phyloP scores from a whole-genome alignment of 2,113 vertebrate species.

The Protomyctophum bolini region DNA sequence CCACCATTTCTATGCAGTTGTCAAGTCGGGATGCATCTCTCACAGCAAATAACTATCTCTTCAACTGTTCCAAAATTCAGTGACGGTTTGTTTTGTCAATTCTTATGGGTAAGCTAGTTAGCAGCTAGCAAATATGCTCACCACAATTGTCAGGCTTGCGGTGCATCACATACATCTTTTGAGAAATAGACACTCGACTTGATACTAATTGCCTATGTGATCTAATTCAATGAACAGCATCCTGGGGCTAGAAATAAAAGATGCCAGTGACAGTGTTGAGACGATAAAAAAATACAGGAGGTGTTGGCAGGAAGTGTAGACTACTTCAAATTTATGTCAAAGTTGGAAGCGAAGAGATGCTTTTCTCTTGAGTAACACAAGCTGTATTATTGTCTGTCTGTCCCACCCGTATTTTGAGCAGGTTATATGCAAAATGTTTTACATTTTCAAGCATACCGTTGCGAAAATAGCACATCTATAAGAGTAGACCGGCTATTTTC shows the following conservation, averaged over 20 bases:
- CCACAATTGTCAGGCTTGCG: no score
- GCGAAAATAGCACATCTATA: no score
- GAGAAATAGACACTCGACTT: neutral
- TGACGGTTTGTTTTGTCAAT: no score
- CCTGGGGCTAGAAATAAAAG: neutral
- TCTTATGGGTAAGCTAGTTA: no score
- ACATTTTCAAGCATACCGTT: no score
- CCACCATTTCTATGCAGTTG: conserved; percentile 20
- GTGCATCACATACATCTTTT: no score
- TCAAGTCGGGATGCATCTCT: conserved; percentile 5
- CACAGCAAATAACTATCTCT: no score
- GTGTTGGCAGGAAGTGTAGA: conserved; percentile 9
- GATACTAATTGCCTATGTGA: neutral
- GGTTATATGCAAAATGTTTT: no score
- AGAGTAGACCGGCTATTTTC: no score
- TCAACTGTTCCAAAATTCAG: no score
- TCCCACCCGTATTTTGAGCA: no score
- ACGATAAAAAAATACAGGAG: conserved; percentile 11
- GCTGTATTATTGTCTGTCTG: neutral
- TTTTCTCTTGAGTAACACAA: conserved; percentile 16
- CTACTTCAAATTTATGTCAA: conserved; percentile 6
- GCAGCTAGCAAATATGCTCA: no score
- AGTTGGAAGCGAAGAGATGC: conserved; percentile 32
- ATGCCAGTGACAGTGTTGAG: neutral
- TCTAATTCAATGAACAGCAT: neutral